A percentile compares a stretch with the other conserved stretches of the same genome.
These are phyloP conservation scores for Gandaritis pyraliata DNA, from an alignment of 2,888 invertebrate genomes.

Conservation along the genomic window DNA sequence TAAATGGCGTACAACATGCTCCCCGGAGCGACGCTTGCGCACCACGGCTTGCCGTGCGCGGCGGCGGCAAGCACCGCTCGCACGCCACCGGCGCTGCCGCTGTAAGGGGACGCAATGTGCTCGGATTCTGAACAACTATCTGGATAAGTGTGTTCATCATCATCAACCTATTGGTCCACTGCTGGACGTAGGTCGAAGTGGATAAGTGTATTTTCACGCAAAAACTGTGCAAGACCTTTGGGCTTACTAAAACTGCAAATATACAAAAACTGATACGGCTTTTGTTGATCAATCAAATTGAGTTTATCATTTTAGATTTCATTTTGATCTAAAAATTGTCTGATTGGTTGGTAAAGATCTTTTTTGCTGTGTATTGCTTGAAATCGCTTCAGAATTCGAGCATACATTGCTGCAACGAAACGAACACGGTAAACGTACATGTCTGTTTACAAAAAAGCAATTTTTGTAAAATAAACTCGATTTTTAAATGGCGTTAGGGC, in stretches of 20 bases:
- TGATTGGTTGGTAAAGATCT: too few relatives aligned
- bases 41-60: slow-evolving; percentile 19
- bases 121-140: slow-evolving; percentile 15
- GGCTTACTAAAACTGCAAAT: too few relatives aligned
- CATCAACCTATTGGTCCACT: too few relatives aligned
- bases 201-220: too few relatives aligned
- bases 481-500: slow-evolving; percentile 12
- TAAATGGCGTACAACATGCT: slow-evolving; percentile 20
- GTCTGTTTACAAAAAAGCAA: slow-evolving; percentile 3
- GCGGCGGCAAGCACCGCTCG: slow-evolving; percentile 28
- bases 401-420: slow-evolving; percentile 15
- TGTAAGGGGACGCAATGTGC: slow-evolving; percentile 9
- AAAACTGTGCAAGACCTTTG: too few relatives aligned
- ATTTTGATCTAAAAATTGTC: too few relatives aligned
- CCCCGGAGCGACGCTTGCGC: slow-evolving; percentile 16
- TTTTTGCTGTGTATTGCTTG: background rate
- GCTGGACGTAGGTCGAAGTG: too few relatives aligned
- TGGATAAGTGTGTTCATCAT: too few relatives aligned
- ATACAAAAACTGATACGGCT: too few relatives aligned
- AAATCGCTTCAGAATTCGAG: slow-evolving; percentile 16
- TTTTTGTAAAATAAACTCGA: background rate
- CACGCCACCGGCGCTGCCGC: slow-evolving; percentile 23
- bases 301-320: too few relatives aligned
- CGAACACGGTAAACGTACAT: slow-evolving; percentile 28
- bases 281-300: too few relatives aligned